Evolutionary conservation across 1,140 invertebrate genomes (phyloP).

Genomic region (Mylabris phalerata): DNA sequence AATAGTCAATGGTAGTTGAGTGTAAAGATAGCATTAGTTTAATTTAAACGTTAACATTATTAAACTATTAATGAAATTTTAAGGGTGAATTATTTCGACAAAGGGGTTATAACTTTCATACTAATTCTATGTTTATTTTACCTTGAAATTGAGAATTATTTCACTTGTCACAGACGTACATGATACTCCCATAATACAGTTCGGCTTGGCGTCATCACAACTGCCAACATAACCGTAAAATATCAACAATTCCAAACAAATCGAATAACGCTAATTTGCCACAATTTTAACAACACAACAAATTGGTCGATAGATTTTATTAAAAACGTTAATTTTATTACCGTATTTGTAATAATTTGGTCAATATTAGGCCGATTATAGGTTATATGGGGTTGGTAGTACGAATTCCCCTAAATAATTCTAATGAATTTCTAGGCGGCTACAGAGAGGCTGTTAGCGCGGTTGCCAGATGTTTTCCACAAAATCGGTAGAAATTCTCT

Average conservation of each 20-base stretch:
- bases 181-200: conserved; percentile 38
- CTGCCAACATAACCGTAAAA: conserved; percentile 30
- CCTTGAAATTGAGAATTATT: conserved; percentile 30
- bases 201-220: conserved; percentile 36
- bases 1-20: neutral
- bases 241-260: neutral
- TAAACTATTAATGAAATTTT: neutral
- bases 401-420: too few relatives aligned
- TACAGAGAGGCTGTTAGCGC: too few relatives aligned
- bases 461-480: too few relatives aligned
- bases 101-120: neutral
- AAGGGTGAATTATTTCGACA: conserved; percentile 6
- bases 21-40: conserved; percentile 15
- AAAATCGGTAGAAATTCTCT: too few relatives aligned
- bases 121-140: conserved; percentile 26
- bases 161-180: conserved; percentile 41
- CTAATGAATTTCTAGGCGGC: too few relatives aligned
- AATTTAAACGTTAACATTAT: neutral
- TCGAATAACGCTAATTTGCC: too few relatives aligned
- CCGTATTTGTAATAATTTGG: too few relatives aligned
- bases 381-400: too few relatives aligned
- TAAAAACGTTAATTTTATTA: too few relatives aligned
- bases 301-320: too few relatives aligned
- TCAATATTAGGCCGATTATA: too few relatives aligned
- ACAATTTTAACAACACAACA: too few relatives aligned